Evolutionary conservation across 2,888 invertebrate genomes (phyloP).

Genomic region (Torymus aiolomorphi): DNA sequence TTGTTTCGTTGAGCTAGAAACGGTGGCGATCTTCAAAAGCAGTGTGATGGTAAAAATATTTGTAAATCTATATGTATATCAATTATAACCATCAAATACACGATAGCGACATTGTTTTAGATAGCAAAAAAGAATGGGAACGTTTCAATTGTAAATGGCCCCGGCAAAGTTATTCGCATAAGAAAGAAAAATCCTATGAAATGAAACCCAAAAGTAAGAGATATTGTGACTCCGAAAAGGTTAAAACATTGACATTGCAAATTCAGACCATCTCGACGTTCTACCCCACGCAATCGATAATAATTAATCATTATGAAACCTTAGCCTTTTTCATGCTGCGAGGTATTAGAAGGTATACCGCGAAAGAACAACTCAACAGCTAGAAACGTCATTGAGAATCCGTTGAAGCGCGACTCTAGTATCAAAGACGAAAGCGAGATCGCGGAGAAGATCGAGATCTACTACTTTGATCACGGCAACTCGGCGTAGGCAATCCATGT

Average conservation of each 20-base stretch:
- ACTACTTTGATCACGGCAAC: constrained; percentile 83
- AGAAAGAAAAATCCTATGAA: constrained; percentile 64
- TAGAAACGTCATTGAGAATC: constrained; percentile 25
- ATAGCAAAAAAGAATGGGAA: constrained; percentile 51
- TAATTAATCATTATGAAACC: not conserved
- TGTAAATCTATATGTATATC: not conserved
- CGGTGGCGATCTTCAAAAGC: constrained; percentile 13
- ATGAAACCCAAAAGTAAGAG: constrained; percentile 58
- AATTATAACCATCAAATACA: constrained; percentile 13
- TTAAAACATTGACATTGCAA: constrained; percentile 18
- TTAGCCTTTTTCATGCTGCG: constrained; percentile 15
- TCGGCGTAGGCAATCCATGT: constrained; percentile 74
- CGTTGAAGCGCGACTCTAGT: not conserved
- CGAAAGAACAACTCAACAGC: not conserved
- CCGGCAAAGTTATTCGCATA: constrained; percentile 57
- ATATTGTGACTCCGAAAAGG: constrained; percentile 28
- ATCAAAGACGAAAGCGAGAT: not conserved
- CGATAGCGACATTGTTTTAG: constrained; percentile 22
- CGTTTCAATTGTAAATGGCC: constrained; percentile 66
- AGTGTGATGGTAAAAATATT: constrained; percentile 36
- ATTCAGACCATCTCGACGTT: too few relatives aligned
- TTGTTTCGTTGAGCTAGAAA: constrained; percentile 19
- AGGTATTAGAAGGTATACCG: constrained; percentile 27
- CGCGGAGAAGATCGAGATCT: constrained; percentile 79
- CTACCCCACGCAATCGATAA: not conserved